Base-by-base conservation (phyloP, 2,113 vertebrate genomes). In the Argyrosomus japonicus region DNA sequence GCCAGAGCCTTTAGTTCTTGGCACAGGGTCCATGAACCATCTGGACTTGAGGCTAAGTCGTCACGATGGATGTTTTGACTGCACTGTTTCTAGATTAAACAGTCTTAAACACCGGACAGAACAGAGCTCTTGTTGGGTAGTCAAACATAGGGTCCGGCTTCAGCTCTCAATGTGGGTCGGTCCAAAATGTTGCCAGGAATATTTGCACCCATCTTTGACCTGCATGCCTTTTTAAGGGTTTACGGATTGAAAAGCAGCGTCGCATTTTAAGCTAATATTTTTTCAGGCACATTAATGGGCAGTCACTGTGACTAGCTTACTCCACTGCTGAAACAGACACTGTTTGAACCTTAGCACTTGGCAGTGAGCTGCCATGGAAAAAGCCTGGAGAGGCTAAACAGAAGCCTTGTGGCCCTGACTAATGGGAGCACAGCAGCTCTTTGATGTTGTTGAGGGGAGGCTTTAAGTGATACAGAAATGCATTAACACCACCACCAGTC, bases 11-110 rank as follows among this genome's bases (percentile, higher is more conserved):
- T 91, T 73, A 25, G 83, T 80, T 70, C 69, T 81, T 92, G 92
- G 91, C 91, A 77, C 78, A 15, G 54, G 51, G 79, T 65, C 78
- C 58, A 27, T 40, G 77, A 92, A 89, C 85, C 93, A 92, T 94
- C 93, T 94, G 94, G 86, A 90, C 81, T 80, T 77, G 81, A 71
- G 78, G 80, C 82, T 89, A 90, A 89, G 77, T 84, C 29, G 51
- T 85, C 82, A 65, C 53, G 78, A 89, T 90, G 88, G 88, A 89
- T 92, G 92, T 93, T 93, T 92, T 92, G 91, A 90, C 90, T 89
- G 68, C 63, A 72, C 74, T 51, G 70, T 87, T 88, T 83, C 71
- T 88, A 70, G 81, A 88, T 92, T 91, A 90, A 88, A 88, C 81
- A 87, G 61, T 54, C 23, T 40, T 23, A 45, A 65, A 76, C 77